phyloP scores from a whole-genome alignment of 1,140 invertebrate species.

The Hormaphis cornu region DNA sequence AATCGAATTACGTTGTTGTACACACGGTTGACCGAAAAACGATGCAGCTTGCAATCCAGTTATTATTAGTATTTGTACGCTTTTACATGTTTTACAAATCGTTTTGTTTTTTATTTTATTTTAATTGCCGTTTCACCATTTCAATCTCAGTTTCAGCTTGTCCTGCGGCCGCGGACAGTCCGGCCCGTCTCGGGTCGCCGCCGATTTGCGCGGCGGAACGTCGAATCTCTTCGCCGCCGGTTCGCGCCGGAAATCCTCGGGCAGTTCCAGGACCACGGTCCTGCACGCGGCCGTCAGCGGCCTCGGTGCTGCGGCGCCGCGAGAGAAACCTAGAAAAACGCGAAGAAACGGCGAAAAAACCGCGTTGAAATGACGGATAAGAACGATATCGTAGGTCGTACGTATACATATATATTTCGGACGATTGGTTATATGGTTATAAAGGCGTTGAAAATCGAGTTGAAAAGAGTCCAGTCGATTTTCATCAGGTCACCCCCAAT shows the following conservation, averaged over 20 bases:
- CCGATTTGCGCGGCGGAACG: neutral
- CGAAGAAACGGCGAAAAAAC: neutral
- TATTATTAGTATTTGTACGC: neutral
- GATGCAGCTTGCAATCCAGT: too few species aligned
- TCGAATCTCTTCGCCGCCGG: neutral
- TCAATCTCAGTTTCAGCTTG: constrained; percentile 5
- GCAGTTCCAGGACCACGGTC: neutral
- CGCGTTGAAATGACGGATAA: neutral
- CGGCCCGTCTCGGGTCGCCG: neutral
- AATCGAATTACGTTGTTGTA: too few species aligned
- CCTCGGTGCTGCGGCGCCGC: neutral
- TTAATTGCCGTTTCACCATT: constrained; percentile 2
- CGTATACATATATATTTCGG: too few species aligned
- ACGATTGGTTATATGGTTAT: too few species aligned
- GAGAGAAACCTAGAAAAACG: neutral
- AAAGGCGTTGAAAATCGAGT: too few species aligned
- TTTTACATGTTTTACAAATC: too few species aligned
- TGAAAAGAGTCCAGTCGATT: too few species aligned
- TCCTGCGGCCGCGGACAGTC: neutral
- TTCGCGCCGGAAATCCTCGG: neutral
- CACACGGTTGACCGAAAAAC: too few species aligned
- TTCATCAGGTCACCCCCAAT: too few species aligned
- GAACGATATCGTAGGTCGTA: too few species aligned
- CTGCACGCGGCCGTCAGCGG: neutral
- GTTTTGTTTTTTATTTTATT: neutral